Conservation (phyloP, 2,888 invertebrate species). For the Geotrupes spiniger region DNA sequence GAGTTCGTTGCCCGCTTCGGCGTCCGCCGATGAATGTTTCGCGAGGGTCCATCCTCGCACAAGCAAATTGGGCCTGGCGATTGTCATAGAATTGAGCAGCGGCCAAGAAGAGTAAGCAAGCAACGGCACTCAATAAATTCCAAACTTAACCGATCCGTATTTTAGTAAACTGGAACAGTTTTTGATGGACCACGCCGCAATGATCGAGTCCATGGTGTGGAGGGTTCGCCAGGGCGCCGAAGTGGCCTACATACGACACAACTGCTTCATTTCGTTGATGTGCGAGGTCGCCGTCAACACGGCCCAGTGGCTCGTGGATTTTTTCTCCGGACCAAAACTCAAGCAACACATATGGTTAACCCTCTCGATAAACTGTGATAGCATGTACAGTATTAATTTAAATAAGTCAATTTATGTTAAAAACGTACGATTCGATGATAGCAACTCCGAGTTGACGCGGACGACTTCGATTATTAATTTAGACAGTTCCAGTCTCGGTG, state of each 20-base stretch:
- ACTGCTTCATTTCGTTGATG: slow-evolving; percentile 54
- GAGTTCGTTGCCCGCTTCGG: slow-evolving; percentile 25
- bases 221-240: slow-evolving; percentile 67
- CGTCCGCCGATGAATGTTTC: slow-evolving; percentile 29
- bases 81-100: slow-evolving; percentile 59
- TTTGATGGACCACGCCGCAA: slow-evolving; percentile 76
- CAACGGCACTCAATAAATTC: too few species aligned
- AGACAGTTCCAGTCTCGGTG: slow-evolving; percentile 12
- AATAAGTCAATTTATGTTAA: too few species aligned
- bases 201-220: slow-evolving; percentile 70
- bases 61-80: slow-evolving; percentile 63
- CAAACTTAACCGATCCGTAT: too few species aligned
- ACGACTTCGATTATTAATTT: slow-evolving; percentile 7
- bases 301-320: slow-evolving; percentile 59
- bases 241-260: slow-evolving; percentile 58
- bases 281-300: slow-evolving; percentile 51
- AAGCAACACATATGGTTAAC: slow-evolving; percentile 40
- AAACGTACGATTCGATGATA: background rate
- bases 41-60: slow-evolving; percentile 28
- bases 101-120: slow-evolving; percentile 54
- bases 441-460: background rate
- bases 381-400: slow-evolving; percentile 29
- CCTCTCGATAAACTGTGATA: slow-evolving; percentile 37
- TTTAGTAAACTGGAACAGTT: slow-evolving; percentile 70
- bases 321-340: slow-evolving; percentile 38